Evolutionary conservation across 2,888 invertebrate genomes (phyloP), one percentile per base, ranked within the genome.

Genomic region (Pollenia griseotomentosa): DNA sequence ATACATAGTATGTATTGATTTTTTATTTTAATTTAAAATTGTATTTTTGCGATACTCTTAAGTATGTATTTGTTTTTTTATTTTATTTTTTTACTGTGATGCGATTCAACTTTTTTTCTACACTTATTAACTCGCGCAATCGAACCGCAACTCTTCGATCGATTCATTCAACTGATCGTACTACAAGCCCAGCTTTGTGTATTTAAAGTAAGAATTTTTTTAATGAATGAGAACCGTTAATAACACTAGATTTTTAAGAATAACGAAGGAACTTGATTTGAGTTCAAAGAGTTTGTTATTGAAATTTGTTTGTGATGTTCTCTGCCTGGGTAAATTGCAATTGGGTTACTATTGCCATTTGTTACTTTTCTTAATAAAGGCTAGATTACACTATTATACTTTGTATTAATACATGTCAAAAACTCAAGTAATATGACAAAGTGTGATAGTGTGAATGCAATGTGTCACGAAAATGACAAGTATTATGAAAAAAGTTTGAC

Each of bases 141-240:
- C 86, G 83, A 87, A 85, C 85, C 87, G 70, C 65, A 81, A 83
- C 85, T 77, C 77, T 77, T 65, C 78, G 74, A 80, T 63, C 66
- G 57, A 79, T 81, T 82, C 42, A 74, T 42, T 51, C 75, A 86
- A 88, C 88, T 89, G 88, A 83, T 65, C 70, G 59, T 77, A 33
- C 59, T 70, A 70, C 68, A 88, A 86, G 66, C 61, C 63, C 55
- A 68, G 84, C 53, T 83, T 85, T 75, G 66, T 68, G 74, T 85
- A 83, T 86, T 86, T 87, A 86, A 75, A 61, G 66, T 65, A 40
- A 74, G 44, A n/a, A 16, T 53, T 51, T 68, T 63, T 59, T 66
- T 68, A 75, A 63, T 68, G 40, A 73, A 79, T 73, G 73, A 66
- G 78, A 73, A 73, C n/a, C 48, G n/a, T 23, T 2, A 53, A n/a